Conservation (phyloP, 2,888 invertebrate species). For the Rotaria sp. region DNA sequence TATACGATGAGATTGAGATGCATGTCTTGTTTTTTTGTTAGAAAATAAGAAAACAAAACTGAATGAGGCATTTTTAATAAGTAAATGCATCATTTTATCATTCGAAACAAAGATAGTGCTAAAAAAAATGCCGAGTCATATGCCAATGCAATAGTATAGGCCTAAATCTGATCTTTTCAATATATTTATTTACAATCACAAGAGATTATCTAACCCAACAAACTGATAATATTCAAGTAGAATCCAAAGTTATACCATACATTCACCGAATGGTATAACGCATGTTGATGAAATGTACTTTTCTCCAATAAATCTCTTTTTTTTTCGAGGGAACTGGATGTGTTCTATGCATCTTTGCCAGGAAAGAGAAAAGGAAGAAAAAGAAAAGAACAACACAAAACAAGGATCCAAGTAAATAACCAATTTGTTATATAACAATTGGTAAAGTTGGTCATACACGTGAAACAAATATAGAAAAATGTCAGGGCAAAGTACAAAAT, state of each 20-base stretch:
- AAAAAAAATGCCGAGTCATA: not conserved
- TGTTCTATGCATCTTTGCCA: not conserved
- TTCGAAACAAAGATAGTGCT: not conserved
- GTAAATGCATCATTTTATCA: not conserved
- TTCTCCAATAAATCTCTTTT: not conserved
- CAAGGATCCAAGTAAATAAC: not conserved
- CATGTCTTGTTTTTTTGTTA: not conserved
- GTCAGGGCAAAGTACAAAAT: not conserved
- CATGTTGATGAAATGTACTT: not conserved
- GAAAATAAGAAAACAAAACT: not conserved
- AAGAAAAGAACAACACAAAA: not conserved
- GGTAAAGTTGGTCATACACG: not conserved
- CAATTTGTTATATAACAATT: not conserved
- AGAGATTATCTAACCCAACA: not conserved
- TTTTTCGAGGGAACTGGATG: not conserved
- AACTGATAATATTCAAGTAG: not conserved
- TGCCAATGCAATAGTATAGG: conserved; percentile 8
- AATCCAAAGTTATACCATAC: not conserved
- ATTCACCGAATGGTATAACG: not conserved
- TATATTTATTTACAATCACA: not conserved
- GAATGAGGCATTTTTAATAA: not conserved
- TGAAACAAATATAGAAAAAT: not conserved
- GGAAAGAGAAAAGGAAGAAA: not conserved
- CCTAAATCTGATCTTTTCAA: not conserved
- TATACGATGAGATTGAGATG: no score